Conservation (phyloP, 1,140 invertebrate genomes). For the Drosophila nigrodunni region DNA sequence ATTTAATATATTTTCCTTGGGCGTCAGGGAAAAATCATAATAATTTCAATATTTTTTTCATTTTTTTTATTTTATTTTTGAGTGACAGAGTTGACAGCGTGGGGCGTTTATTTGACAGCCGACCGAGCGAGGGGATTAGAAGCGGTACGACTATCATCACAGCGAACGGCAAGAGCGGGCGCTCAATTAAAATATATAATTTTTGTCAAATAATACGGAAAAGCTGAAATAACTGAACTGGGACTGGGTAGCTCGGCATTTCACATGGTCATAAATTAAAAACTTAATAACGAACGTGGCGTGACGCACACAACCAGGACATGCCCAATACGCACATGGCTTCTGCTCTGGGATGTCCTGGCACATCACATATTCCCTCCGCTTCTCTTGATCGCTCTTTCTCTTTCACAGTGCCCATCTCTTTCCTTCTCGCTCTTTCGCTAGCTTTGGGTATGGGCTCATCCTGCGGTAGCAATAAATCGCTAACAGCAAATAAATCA, state of each 20-base stretch:
- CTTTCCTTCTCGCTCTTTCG: constrained; percentile 11
- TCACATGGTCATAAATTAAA: constrained; percentile 83
- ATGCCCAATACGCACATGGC: constrained; percentile 68
- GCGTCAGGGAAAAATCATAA: constrained; percentile 64
- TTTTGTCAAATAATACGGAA: constrained; percentile 57
- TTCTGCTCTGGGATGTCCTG: constrained; percentile 2
- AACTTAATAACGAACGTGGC: constrained; percentile 77
- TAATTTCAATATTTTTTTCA: constrained; percentile 75
- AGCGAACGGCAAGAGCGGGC: constrained; percentile 7
- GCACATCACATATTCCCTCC: constrained; percentile 54
- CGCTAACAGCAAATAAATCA: constrained; percentile 84
- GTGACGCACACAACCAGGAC: constrained; percentile 62
- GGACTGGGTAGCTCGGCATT: constrained; percentile 54
- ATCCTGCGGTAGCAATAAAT: constrained; percentile 83
- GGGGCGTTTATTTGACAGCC: constrained; percentile 60
- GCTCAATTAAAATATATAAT: constrained; percentile 84
- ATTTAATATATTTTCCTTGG: constrained; percentile 77
- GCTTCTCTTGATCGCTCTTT: not conserved
- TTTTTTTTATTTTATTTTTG: too few species aligned
- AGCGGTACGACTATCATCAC: constrained; percentile 2
- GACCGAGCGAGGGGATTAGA: constrained; percentile 38
- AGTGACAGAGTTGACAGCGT: constrained; percentile 65
- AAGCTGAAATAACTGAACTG: constrained; percentile 27
- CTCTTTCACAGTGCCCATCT: not conserved
- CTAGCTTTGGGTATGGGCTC: constrained; percentile 48